Evolutionary conservation across 2,888 invertebrate species (phyloP), one percentile per base, ranked within the genome.

Genomic region (Teleogryllus oceanicus): DNA sequence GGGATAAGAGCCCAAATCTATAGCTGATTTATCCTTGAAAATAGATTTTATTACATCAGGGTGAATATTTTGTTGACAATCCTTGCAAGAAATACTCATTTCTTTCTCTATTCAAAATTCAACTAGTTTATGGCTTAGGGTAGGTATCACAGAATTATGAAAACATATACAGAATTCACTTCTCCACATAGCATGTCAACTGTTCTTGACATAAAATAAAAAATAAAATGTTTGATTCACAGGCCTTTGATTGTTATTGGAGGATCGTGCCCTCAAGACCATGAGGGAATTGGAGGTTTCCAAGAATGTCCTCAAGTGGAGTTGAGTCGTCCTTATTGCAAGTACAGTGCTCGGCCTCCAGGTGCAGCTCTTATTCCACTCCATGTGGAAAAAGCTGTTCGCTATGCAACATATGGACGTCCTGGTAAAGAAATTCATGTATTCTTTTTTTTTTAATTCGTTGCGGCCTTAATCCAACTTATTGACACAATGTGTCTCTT

Each of bases 241-340:
- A 92, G 92, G 92, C 98, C 98, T 0, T 87, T 98, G 78, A 85
- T 99, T 74, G 96, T 98, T 5, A 92, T 99, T 82, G 97, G 96
- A 21, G 98, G 99, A 2, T 94, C 98, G 0, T 94, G 95, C 84
- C 94, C 96, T 20, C 91, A 94, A 85, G 96, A 97, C 87, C 97
- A 97, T 86, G 98, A 98, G 87, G 95, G 95, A 12, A 94, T 97
- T 84, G 98, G 98, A 37, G 98, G 97, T 2, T 99, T 99, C 87
- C 98, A 99, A 87, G 98, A 97, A 87, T 97, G 94, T 88, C 92
- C 93, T 0, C 97, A 97, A 89, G 95, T 96, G 78, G 97, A 97
- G 84, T 89, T 95, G 0, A 93, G 95, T 80, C 91, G 95, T n/a
- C 91, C 93, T 5, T 96, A 95, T 86, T 95, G 96, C 87, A 99